A percentile compares a stretch with the other conserved stretches of the same genome.
Conservation (phyloP, 1,140 invertebrate species). For the Choristoneura fumiferana region DNA sequence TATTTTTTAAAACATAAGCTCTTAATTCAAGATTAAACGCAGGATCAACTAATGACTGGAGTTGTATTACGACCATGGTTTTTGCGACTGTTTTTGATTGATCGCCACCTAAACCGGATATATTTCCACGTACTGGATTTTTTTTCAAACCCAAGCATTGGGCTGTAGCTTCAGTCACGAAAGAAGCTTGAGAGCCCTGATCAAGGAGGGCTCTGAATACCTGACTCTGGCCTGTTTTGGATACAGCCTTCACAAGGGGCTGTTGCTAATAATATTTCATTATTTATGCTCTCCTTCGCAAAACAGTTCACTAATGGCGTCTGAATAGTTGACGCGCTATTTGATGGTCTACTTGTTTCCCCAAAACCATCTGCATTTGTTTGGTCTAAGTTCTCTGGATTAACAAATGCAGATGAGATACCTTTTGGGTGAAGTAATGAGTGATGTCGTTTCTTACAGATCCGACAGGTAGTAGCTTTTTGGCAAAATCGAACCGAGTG, state of each 20-base stretch:
- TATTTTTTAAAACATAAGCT: slow-evolving; percentile 27
- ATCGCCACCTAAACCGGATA: slow-evolving; percentile 29
- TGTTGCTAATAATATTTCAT: not conserved
- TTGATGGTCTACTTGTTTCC: not conserved
- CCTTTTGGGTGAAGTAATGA: not conserved
- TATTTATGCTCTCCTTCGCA: not conserved
- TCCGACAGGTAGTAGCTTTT: not conserved
- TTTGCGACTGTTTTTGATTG: slow-evolving; percentile 22
- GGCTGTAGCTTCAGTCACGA: slow-evolving; percentile 2
- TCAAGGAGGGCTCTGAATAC: not conserved
- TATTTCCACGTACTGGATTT: slow-evolving; percentile 13
- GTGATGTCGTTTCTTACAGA: not conserved
- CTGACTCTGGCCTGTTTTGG: not conserved
- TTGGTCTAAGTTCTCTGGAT: not conserved
- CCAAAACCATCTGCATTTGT: not conserved
- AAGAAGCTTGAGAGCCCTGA: slow-evolving; percentile 5
- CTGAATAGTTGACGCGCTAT: not conserved
- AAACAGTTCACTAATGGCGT: not conserved
- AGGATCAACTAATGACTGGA: slow-evolving; percentile 27
- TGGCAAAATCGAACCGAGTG: not conserved
- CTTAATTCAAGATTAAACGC: slow-evolving; percentile 18
- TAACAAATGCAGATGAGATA: not conserved
- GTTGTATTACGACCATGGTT: slow-evolving; percentile 19
- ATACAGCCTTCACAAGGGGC: not conserved
- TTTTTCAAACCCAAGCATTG: slow-evolving; percentile 27